phyloP scores from a whole-genome alignment of 2,888 invertebrate species.

The Electrophaes corylata region DNA sequence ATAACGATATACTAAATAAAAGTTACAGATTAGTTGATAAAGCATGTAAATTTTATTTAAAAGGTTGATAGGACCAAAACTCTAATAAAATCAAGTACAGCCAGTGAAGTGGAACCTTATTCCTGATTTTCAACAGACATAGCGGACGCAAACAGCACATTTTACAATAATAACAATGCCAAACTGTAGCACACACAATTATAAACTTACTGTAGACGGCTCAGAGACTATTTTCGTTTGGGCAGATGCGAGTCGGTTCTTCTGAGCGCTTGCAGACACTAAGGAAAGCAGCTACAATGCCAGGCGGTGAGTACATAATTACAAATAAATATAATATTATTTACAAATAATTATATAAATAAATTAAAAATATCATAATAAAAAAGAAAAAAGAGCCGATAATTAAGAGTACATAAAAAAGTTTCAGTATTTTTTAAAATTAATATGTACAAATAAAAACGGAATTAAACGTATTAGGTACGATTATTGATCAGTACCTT shows the following conservation, averaged over 20 bases:
- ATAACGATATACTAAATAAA: no score
- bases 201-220: slow-evolving; percentile 67
- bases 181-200: slow-evolving; percentile 24
- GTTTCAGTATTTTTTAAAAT: no score
- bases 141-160: slow-evolving; percentile 3
- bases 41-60: no score
- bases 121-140: not conserved
- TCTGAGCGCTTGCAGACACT: slow-evolving; percentile 66
- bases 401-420: not conserved
- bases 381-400: not conserved
- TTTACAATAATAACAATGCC: slow-evolving; percentile 15
- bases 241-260: slow-evolving; percentile 48
- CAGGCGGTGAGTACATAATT: slow-evolving; percentile 58
- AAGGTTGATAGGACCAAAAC: no score
- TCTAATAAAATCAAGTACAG: not conserved
- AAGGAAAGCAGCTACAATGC: slow-evolving; percentile 71
- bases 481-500: no score
- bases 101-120: not conserved
- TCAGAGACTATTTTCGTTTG: slow-evolving; percentile 51
- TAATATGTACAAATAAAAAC: no score
- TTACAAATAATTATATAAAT: slow-evolving; percentile 40
- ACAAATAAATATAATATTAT: slow-evolving; percentile 51
- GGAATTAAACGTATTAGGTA: no score
- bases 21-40: no score
- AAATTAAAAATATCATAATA: slow-evolving; percentile 1